Evolutionary conservation across 2,113 vertebrate species (phyloP).

Genomic region (Microtus montanus): DNA sequence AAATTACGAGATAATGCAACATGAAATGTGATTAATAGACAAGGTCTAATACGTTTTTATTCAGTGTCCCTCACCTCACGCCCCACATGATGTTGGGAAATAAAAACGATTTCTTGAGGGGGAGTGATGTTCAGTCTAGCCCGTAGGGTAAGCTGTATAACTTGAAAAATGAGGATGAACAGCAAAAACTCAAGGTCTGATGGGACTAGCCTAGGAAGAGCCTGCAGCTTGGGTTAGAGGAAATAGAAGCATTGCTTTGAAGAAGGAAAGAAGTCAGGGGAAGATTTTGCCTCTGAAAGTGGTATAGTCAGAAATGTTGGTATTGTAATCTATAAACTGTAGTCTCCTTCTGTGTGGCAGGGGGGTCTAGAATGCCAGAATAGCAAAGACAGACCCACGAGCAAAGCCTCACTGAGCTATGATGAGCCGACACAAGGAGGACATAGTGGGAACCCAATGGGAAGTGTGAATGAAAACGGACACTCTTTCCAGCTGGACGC

Average conservation of each 20-base stretch:
- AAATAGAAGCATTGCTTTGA: neutral
- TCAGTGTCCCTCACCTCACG: neutral
- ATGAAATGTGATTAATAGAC: neutral
- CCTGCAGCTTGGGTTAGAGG: neutral
- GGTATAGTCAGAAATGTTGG: neutral
- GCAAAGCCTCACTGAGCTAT: neutral
- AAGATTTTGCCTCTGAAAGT: neutral
- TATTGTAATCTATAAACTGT: neutral
- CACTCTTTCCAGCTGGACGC: neutral
- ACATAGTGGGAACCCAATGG: fast-evolving
- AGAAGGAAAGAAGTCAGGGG: neutral
- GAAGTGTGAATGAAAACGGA: neutral
- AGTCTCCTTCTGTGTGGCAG: fast-evolving
- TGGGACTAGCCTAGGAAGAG: neutral
- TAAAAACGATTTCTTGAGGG: neutral
- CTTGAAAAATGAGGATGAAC: neutral
- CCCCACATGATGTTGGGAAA: neutral
- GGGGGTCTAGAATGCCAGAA: neutral
- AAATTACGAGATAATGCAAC: neutral
- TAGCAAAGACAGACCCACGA: neutral
- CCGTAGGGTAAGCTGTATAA: neutral
- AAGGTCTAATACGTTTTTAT: neutral
- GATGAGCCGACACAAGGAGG: neutral
- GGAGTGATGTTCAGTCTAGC: fast-evolving
- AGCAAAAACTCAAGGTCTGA: fast-evolving